Evolutionary conservation across 2,113 vertebrate species (phyloP).

Genomic region (Lampris megalopsis): DNA sequence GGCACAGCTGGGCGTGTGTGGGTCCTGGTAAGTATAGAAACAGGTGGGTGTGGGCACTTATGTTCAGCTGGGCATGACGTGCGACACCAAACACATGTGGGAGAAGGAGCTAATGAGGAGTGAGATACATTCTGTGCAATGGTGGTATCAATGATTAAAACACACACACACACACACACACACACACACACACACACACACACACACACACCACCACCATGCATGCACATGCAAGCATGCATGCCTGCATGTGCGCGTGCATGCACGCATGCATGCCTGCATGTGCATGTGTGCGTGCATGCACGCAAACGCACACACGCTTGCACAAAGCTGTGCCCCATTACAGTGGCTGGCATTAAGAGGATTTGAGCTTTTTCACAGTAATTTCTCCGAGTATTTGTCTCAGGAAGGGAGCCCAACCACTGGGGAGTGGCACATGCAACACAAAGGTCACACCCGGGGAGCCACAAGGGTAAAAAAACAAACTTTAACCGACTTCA

Average conservation of each 20-base stretch:
- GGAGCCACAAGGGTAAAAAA: neutral
- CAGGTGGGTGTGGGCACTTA: slow-evolving; percentile 62
- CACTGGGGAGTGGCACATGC: neutral
- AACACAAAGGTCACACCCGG: neutral
- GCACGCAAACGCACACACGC: slow-evolving; percentile 15
- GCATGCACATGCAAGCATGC: too few relatives aligned
- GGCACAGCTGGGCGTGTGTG: slow-evolving; percentile 72
- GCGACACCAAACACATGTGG: slow-evolving; percentile 52
- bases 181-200: slow-evolving; percentile 17
- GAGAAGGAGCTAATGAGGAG: slow-evolving; percentile 32
- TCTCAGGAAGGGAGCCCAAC: neutral
- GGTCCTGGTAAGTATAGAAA: slow-evolving; percentile 68
- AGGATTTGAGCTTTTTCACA: slow-evolving; percentile 15
- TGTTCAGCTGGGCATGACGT: slow-evolving; percentile 39
- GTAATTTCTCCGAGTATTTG: neutral
- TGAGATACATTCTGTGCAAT: slow-evolving; percentile 25
- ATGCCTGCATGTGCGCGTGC: too few relatives aligned
- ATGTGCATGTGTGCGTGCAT: neutral
- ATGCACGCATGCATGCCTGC: neutral
- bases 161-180: slow-evolving; percentile 12
- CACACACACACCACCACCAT: too few relatives aligned
- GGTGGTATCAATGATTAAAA: slow-evolving; percentile 14
- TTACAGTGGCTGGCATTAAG: slow-evolving; percentile 24
- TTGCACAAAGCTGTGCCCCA: slow-evolving; percentile 11
- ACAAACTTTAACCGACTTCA: neutral